Evolutionary conservation across 2,888 invertebrate genomes (phyloP).

Genomic region (Himalopsyche tibetana): DNA sequence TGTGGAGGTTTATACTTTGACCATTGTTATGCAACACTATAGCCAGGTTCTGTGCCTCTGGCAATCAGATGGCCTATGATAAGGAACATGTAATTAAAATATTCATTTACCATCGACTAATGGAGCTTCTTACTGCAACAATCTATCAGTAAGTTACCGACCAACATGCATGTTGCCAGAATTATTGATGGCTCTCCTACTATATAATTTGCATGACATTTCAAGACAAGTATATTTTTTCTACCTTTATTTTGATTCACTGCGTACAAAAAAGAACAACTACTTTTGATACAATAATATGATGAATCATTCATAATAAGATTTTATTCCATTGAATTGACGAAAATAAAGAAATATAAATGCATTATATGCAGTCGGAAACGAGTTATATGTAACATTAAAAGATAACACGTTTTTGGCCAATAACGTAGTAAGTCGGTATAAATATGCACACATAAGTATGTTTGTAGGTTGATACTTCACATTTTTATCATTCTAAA

Average conservation of each 20-base stretch:
- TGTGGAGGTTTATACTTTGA: slow-evolving; percentile 31
- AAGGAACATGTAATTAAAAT: slow-evolving; percentile 43
- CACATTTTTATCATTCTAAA: too few species aligned
- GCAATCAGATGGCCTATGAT: slow-evolving; percentile 43
- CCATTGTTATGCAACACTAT: slow-evolving; percentile 31
- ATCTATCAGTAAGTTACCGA: slow-evolving; percentile 16
- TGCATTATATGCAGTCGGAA: too few species aligned
- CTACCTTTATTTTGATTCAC: not conserved
- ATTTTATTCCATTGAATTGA: too few species aligned
- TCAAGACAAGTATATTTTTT: not conserved
- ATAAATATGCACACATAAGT: too few species aligned
- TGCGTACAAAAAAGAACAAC: not conserved
- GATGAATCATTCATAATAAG: too few species aligned
- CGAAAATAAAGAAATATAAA: too few species aligned
- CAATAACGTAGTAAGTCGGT: too few species aligned
- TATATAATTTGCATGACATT: slow-evolving; percentile 3
- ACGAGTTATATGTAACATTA: too few species aligned
- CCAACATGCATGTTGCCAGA: slow-evolving; percentile 12
- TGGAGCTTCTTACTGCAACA: slow-evolving; percentile 32
- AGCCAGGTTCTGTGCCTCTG: not conserved
- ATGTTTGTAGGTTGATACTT: too few species aligned
- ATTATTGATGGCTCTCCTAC: not conserved
- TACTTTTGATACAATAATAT: too few species aligned
- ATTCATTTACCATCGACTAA: slow-evolving; percentile 41
- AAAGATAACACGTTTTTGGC: too few species aligned